Base-by-base conservation (phyloP, 1,140 invertebrate genomes). In the Panonychus citri region DNA sequence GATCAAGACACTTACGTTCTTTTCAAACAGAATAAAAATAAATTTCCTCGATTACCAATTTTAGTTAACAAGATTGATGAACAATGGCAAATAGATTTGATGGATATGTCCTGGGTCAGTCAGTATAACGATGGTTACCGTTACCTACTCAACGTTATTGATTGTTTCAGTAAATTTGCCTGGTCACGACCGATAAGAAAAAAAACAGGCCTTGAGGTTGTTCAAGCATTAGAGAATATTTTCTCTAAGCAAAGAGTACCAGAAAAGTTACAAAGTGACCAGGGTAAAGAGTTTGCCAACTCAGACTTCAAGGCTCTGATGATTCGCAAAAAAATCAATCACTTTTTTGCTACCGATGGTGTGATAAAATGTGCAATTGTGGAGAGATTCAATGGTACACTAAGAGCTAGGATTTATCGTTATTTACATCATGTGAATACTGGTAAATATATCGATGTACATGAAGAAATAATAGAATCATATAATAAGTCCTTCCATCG, bases 381-480 rank as follows among this genome's bases (percentile, higher is more conserved):
- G 39, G 72, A 74, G 64, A 50, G 71, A 55, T 69, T 72, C 54
- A 71, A 71, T 62, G 59, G 68, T 59, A 73, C 68, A 17, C 54
- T 75, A 50, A 73, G 72, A 66, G 60, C 53, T 24, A 68, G 66
- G 61, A 65, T 74, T 60, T 74, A 63, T 61, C 66, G n/a, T n/a
- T n/a, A n/a, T n/a, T n/a, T n/a, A n/a, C n/a, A n/a, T n/a, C n/a
- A n/a, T n/a, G n/a, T n/a, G n/a, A n/a, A n/a, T n/a, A n/a, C n/a
- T n/a, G n/a, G n/a, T n/a, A n/a, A n/a, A n/a, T n/a, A n/a, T n/a
- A n/a, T n/a, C n/a, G n/a, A n/a, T n/a, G n/a, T n/a, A n/a, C n/a
- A n/a, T n/a, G n/a, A n/a, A n/a, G n/a, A n/a, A n/a, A n/a, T n/a
- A n/a, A n/a, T n/a, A n/a, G n/a, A n/a, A n/a, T n/a, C n/a, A n/a